Evolutionary conservation across 1,140 invertebrate genomes (phyloP).

Genomic region (Calephelis nemesis): DNA sequence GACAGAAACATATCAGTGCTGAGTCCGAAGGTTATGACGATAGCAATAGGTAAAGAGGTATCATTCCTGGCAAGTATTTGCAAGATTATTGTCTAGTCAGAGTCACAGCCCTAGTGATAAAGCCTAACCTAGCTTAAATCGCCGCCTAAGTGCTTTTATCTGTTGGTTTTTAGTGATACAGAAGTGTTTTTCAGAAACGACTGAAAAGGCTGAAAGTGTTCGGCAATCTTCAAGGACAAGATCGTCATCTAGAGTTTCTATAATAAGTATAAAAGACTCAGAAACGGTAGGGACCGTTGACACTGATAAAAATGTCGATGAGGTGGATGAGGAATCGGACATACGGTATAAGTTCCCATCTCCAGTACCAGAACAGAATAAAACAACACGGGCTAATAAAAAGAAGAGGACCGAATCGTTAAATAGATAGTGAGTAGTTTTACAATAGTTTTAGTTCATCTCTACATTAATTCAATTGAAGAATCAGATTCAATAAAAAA

Average conservation of each 20-base stretch:
- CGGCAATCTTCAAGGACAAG: background rate
- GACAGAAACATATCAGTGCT: no score
- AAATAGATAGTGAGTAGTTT: constrained; percentile 37
- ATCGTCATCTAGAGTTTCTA: background rate
- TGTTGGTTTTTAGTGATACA: no score
- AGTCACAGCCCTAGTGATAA: no score
- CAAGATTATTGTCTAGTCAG: no score
- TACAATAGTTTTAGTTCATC: constrained; percentile 8
- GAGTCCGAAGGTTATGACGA: no score
- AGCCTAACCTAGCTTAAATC: no score
- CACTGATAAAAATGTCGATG: constrained; percentile 1
- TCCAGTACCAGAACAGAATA: constrained; percentile 3
- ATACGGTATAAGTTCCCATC: constrained; percentile 46
- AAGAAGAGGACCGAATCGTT: constrained; percentile 25
- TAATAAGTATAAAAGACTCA: constrained; percentile 22
- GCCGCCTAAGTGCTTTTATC: no score
- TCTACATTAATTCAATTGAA: background rate
- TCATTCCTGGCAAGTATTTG: no score
- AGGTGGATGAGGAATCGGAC: constrained; percentile 25
- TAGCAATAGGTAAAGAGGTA: no score
- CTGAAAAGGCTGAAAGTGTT: background rate
- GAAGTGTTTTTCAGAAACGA: background rate
- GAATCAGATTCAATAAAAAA: no score
- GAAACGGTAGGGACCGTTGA: background rate
- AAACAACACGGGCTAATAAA: constrained; percentile 10